Base-by-base conservation (phyloP, 2,888 invertebrate genomes). In the Crocallis elinguaria region DNA sequence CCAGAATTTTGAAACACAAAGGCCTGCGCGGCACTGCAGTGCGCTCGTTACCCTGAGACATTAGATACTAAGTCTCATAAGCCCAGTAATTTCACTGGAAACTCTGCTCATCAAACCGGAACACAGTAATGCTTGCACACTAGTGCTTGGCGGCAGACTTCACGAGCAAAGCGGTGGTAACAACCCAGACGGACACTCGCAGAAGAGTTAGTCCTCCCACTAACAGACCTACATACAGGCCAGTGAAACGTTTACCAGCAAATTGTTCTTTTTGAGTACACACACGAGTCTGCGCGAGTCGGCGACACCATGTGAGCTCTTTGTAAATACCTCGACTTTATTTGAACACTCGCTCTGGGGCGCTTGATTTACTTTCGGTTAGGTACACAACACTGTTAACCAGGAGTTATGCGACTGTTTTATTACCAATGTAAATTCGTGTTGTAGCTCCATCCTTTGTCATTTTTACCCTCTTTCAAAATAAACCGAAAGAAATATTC, bases 251-350 rank as follows among this genome's bases (percentile, higher is more conserved):
- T 79, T 82, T 79, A 73, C 71, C 69, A 66, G 62, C 66, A 76
- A 76, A 78, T 75, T 79, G 78, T 77, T 81, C 77, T 82, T 81
- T 81, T 80, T 75, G 72, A 76, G 75, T 74, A 78, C 71, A 79
- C 78, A 77, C 29, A 33, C 51, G 65, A 72, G 69, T 71, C 74
- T 72, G 67, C 62, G 75, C 67, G 75, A 77, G 74, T 77, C 75
- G 75, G 70, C 76, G 79, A 71, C 75, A 69, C 67, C 58, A 29
- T 52, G 73, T 75, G 72, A 75, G 82, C 75, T 78, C 75, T 77
- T 70, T 75, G 79, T 79, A 82, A 79, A 82, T 79, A 82, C 70
- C 64, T 64, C 66, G 66, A 71, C 69, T 73, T 75, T 78, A 74
- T 80, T 80, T 80, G 73, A 71, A 75, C 73, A 66, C 58, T 66